A percentile compares a stretch with the other conserved stretches of the same genome.
Evolutionary conservation across 2,888 invertebrate genomes (phyloP).

Genomic region (Hecatera dysodea): DNA sequence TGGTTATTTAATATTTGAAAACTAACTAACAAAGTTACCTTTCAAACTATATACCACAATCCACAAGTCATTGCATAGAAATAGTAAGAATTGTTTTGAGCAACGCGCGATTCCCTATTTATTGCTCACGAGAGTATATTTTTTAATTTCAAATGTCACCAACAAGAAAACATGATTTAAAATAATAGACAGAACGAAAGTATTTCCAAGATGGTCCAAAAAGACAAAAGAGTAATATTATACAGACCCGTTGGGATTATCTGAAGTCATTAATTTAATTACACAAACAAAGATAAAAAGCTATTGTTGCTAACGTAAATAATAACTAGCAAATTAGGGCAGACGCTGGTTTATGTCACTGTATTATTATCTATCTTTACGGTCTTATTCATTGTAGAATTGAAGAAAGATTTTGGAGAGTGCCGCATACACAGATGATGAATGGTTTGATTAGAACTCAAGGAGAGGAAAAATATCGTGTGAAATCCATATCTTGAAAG

Average conservation of each 20-base stretch:
- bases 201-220: slow-evolving; percentile 16
- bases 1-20: too few relatives aligned
- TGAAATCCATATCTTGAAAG: not conserved
- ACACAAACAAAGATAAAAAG: slow-evolving; percentile 37
- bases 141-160: too few relatives aligned
- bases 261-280: slow-evolving; percentile 40
- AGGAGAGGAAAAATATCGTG: not conserved
- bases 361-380: slow-evolving; percentile 4
- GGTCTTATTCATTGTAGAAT: not conserved
- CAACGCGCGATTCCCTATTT: too few relatives aligned
- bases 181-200: slow-evolving; percentile 19
- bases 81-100: too few relatives aligned
- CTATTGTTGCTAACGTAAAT: slow-evolving; percentile 26
- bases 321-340: slow-evolving; percentile 26
- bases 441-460: not conserved
- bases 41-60: too few relatives aligned
- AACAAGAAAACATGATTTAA: slow-evolving; percentile 8
- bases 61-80: too few relatives aligned
- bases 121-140: too few relatives aligned
- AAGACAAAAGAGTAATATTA: slow-evolving; percentile 1
- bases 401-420: not conserved
- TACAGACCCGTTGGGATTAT: slow-evolving; percentile 16
- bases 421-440: not conserved
- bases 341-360: slow-evolving; percentile 5
- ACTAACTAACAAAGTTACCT: too few relatives aligned